Evolutionary conservation across 2,797 vertebrate species (phyloP), one percentile per base, ranked within the genome.

Genomic region (Centropyge bicolor): DNA sequence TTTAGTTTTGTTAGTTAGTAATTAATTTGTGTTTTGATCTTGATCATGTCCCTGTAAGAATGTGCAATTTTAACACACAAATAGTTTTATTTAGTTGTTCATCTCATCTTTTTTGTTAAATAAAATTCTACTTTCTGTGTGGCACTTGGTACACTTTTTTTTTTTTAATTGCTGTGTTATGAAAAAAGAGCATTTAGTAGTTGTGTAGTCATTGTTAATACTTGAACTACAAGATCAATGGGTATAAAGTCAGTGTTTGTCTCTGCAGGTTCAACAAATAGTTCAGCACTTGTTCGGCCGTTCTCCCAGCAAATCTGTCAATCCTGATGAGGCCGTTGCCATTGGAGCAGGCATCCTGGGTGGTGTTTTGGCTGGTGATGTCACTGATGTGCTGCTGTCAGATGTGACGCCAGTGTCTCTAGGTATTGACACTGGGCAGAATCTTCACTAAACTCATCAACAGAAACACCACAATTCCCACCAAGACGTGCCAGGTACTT

Each of bases 381-480:
- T 99, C 57, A 99, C 98, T 0, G 98, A 99, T 40, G 98, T 99
- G 75, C 95, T 99, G 31, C 94, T 99, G 68, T 78, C 99, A 84
- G 98, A 99, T 61, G 98, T 99, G 19, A 99, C 98, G 1, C 98
- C 98, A 0, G 94, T 99, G 43, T 99, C 98, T 19, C 91, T 99
- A 85, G 98, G 98, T 13, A 99, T 99, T 22, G 98, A 99, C 98
- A 0, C 94, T 99, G 51, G 98, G 98, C n/a, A 98, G 98, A 0
- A 98, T 99, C 74, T 99, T 99, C 93, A 99, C 98, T 57, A 99
- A 99, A 84, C 97, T 99, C 68, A 99, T 99, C 89, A 97, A 98
- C 89, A 96, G 98, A 82, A 99, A 99, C 88, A 99, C 98, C 8
- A 99, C 98, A 16, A 99, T 99, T 81, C 98, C 98, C 70, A 99